Base-by-base conservation (phyloP, 2,113 vertebrate genomes). In the Tichodroma muraria region DNA sequence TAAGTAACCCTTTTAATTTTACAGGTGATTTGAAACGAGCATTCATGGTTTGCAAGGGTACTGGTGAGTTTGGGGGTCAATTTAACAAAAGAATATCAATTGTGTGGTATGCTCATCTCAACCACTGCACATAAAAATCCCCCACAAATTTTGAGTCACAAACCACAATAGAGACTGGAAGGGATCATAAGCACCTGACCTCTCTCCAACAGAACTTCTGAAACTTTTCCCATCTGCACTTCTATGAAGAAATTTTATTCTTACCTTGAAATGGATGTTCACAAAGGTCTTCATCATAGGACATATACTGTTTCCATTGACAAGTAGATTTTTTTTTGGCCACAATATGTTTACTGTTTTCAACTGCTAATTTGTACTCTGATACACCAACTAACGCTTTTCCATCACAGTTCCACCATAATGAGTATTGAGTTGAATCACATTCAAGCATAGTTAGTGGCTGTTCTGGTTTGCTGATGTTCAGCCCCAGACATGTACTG, bases 251-350 rank as follows among this genome's bases (percentile, higher is more conserved):
- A 40, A 59, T n/a, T 57, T 77, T 66, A 68, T 60, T 80, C 93
- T 98, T 98, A 98, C 99, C 99, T 98, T 99, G 97, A 84, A 98
- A 98, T 4, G 98, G 98, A 78, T 97, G 95, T 20, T 99, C 98
- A 92, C 99, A 99, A 50, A 99, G 97, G 24, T 98, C 97, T 93
- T 98, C 98, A 78, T 93, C 96, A 4, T 94, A 94, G 3, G 98
- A 98, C 96, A 97, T 96, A 63, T 98, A 98, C 88, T 97, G 95
- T 89, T 97, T 98, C 99, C 99, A 99, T 31, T 96, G 95, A 56
- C 97, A 91, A 42, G 95, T n/a, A 14, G 97, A 91, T 16, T 89
- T 92, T 88, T 96, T 96, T 47, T 98, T 98, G 5, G 98, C 98
- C 78, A 98, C 98, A 82, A 99, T 80, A 3, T 4, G 42, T 90